phyloP scores from a whole-genome alignment of 1,140 invertebrate genomes.

The Caenorhabditis tropicalis region DNA sequence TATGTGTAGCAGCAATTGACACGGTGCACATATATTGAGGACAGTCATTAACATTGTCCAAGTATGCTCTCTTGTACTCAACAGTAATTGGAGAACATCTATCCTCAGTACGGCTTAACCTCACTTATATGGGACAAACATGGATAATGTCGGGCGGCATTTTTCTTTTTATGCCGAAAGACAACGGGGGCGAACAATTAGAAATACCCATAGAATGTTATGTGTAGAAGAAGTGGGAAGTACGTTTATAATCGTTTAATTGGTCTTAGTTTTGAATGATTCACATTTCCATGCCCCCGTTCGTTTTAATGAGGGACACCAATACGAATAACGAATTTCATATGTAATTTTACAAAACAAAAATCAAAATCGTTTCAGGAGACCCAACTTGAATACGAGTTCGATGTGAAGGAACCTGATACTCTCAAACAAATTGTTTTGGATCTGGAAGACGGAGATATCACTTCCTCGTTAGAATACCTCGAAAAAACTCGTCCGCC shows the following conservation, averaged over 20 bases:
- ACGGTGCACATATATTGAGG: background rate
- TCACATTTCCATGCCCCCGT: background rate
- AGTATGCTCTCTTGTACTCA: background rate
- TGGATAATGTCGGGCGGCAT: slow-evolving; percentile 13
- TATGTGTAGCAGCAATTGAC: background rate
- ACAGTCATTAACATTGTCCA: background rate
- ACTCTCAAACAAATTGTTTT: background rate
- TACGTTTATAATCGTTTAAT: slow-evolving; percentile 27
- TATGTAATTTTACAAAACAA: no score
- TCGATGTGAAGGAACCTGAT: background rate
- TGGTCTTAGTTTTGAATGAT: background rate
- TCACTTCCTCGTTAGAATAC: background rate
- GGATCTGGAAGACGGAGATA: background rate
- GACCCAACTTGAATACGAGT: background rate
- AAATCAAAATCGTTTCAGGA: background rate
- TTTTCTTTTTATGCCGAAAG: background rate
- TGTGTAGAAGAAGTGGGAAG: background rate
- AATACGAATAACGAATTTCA: no score
- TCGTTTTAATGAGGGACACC: no score
- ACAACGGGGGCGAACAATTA: background rate
- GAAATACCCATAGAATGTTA: background rate
- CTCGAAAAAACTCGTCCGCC: background rate
- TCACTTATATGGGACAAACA: slow-evolving; percentile 21
- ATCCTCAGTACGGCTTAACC: slow-evolving; percentile 1
- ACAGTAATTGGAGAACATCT: slow-evolving; percentile 28